Base-by-base conservation (phyloP, 2,888 invertebrate genomes). In the Drosophila gaucha region DNA sequence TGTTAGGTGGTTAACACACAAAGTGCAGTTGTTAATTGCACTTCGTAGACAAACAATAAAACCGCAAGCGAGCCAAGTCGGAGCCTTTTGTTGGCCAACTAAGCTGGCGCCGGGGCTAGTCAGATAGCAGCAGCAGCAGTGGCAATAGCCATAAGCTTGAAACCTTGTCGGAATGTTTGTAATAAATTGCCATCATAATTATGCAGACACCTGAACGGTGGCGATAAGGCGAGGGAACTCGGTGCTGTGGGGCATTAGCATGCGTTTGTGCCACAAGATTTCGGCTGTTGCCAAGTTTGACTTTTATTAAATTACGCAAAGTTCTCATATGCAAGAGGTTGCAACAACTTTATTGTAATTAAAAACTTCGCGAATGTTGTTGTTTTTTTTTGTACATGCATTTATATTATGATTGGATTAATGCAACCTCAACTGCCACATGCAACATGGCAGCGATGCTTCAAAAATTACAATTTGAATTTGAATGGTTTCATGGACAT, bases 171-270 rank as follows among this genome's bases (percentile, higher is more conserved):
- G 64, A 73, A 64, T 67, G 30, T 69, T 80, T 69, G 67, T 74
- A 83, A 86, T 84, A 80, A 84, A 84, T 83, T 76, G 69, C 60
- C 54, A 56, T 68, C 60, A 76, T 74, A 78, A 78, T 71, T 74
- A 75, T 78, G 83, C 78, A 62, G 28, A 46, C 54, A 55, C 38
- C 57, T 33, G 38, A 10, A 20, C 18, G 16, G 18, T 10, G n/a
- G 28, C 30, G 10, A n/a, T 14, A 10, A 1, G 20, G 6, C 8
- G 54, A 5, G 24, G 9, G 8, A 1, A 18, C 3, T 12, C 18
- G 22, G 24, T 18, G 8, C 20, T 16, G 14, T 44, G 22, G 28
- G 26, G 35, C 4, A 67, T 58, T 55, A 35, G 30, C 26, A 47
- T 67, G 44, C 52, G 63, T 44, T 52, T 39, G 56, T 20, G 43